Percentiles rank a stretch among this genome's conserved stretches.
These are phyloP conservation scores for Eulemur coronatus DNA, from an alignment of 2,797 vertebrate species.

Conservation along the genomic window DNA sequence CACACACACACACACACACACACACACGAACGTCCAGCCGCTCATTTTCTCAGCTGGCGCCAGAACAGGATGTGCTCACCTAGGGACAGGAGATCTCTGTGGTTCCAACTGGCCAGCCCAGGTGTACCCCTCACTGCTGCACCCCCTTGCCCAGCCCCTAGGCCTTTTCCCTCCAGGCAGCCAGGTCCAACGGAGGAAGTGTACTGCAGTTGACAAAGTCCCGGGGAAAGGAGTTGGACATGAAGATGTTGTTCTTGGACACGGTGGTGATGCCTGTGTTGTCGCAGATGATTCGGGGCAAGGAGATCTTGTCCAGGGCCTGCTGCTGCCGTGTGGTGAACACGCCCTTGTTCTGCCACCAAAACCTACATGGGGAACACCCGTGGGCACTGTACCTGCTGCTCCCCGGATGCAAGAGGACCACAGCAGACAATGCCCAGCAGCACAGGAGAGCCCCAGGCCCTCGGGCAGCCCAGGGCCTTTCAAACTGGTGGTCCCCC, in stretches of 20 bases:
- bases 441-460: background rate
- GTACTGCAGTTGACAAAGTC: conserved; percentile 79
- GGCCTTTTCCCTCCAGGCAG: conserved; percentile 82
- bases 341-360: conserved; percentile 85
- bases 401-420: background rate
- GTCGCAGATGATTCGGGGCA: conserved; percentile 91
- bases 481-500: background rate
- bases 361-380: conserved; percentile 85
- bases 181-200: conserved; percentile 81
- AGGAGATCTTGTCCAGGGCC: conserved; percentile 75
- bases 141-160: conserved; percentile 42
- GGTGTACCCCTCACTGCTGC: background rate
- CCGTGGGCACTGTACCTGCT: accelerated
- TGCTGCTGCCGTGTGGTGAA: conserved; percentile 84
- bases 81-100: background rate
- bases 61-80: background rate
- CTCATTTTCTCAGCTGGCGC: background rate
- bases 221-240: conserved; percentile 34
- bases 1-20: background rate
- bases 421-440: background rate
- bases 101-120: background rate
- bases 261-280: conserved; percentile 88
- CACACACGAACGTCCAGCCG: background rate
- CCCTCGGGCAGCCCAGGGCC: background rate
- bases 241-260: conserved; percentile 85